Evolutionary conservation across 2,797 vertebrate genomes (phyloP).

Genomic region (Bufotes viridis): DNA sequence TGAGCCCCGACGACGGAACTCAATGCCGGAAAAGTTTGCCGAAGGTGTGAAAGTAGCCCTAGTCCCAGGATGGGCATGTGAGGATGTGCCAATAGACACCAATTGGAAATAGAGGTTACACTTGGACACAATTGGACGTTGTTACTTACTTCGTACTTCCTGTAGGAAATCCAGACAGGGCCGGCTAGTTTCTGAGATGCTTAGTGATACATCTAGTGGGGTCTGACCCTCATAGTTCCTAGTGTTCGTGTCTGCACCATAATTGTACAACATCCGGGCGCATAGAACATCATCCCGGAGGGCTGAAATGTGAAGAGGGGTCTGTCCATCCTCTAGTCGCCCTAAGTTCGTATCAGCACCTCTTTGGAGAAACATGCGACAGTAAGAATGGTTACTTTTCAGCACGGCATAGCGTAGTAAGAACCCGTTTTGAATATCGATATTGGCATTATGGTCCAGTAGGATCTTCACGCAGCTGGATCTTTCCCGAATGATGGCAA

Average conservation of each 20-base stretch:
- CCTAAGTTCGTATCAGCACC: slow-evolving; percentile 97
- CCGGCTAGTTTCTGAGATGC: slow-evolving; percentile 92
- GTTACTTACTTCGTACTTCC: slow-evolving; percentile 94
- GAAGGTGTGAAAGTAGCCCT: too few species aligned
- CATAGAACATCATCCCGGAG: slow-evolving; percentile 94
- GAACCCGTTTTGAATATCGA: slow-evolving; percentile 98
- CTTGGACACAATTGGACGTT: too few species aligned
- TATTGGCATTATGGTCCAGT: slow-evolving; percentile 96
- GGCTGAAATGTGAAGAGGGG: slow-evolving; percentile 95
- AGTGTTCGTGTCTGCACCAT: slow-evolving; percentile 95
- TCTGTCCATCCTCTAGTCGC: slow-evolving; percentile 96
- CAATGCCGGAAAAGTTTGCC: too few species aligned
- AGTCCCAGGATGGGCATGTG: too few species aligned
- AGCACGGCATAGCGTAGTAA: slow-evolving; percentile 96
- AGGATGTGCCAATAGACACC: too few species aligned
- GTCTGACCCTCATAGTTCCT: slow-evolving; percentile 98
- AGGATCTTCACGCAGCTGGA: slow-evolving; percentile 98
- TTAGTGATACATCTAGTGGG: slow-evolving; percentile 89
- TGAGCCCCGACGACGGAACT: too few species aligned
- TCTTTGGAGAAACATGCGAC: slow-evolving; percentile 98
- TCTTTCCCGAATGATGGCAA: slow-evolving; percentile 96
- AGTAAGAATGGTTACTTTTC: slow-evolving; percentile 98
- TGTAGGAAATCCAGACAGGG: slow-evolving; percentile 98
- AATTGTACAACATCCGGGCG: slow-evolving; percentile 93
- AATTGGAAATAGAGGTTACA: too few species aligned